Percentiles rank a stretch among this genome's conserved stretches.
Evolutionary conservation across 2,113 vertebrate genomes (phyloP).

Genomic region (Melanotaenia duboulayi): DNA sequence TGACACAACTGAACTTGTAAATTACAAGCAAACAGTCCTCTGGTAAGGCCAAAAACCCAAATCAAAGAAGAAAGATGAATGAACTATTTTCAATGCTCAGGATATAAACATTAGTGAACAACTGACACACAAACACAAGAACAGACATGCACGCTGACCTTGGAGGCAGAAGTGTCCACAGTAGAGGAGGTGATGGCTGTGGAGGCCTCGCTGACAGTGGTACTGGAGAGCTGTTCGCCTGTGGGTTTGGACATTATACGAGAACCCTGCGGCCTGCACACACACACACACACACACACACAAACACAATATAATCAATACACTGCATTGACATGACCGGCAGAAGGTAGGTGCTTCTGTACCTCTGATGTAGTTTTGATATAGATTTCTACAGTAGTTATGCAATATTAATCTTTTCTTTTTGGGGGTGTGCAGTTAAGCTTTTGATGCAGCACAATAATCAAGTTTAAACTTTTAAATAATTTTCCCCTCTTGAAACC

Average conservation of each 20-base stretch:
- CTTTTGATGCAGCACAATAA: too few relatives aligned
- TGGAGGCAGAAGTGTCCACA: slow-evolving; percentile 84
- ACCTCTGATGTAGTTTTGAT: neutral
- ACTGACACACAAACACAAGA: slow-evolving; percentile 1
- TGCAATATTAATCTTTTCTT: too few relatives aligned
- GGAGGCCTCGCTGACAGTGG: slow-evolving; percentile 93
- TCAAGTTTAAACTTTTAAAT: too few relatives aligned
- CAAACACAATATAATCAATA: neutral
- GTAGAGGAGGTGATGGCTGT: slow-evolving; percentile 89
- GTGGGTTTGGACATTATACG: slow-evolving; percentile 84
- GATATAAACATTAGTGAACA: neutral
- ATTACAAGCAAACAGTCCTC: too few relatives aligned
- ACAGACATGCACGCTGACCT: slow-evolving; percentile 73
- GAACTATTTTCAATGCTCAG: neutral
- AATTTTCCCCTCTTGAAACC: too few relatives aligned
- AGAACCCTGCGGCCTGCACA: slow-evolving; percentile 80
- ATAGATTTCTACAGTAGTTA: neutral
- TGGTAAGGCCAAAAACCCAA: too few relatives aligned
- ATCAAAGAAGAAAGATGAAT: too few relatives aligned
- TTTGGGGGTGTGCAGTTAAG: too few relatives aligned
- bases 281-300: slow-evolving; percentile 20
- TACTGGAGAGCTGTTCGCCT: slow-evolving; percentile 85
- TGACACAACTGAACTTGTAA: too few relatives aligned
- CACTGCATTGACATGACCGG: neutral
- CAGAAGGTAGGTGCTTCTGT: neutral